Evolutionary conservation across 2,888 invertebrate genomes (phyloP).

Genomic region (Oithona nana): DNA sequence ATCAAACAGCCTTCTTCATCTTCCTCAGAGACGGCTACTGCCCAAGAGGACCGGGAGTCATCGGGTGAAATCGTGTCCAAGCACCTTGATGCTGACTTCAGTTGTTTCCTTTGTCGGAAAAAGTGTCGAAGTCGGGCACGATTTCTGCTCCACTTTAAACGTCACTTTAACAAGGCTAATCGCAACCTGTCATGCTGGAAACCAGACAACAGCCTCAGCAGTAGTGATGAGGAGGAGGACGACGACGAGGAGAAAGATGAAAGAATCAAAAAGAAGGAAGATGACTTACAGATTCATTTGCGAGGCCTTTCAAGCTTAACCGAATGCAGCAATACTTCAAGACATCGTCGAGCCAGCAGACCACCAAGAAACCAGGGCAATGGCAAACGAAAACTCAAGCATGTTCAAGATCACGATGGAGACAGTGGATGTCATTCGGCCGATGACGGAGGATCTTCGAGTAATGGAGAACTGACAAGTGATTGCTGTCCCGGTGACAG

Average conservation of each 20-base stretch:
- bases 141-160: constrained; percentile 6
- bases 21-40: no score
- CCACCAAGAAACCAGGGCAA: neutral
- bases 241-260: neutral
- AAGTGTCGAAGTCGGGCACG: constrained; percentile 1
- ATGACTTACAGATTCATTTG: neutral
- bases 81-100: neutral
- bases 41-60: neutral
- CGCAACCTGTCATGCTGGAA: neutral
- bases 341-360: no score
- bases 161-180: constrained; percentile 1
- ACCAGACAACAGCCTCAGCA: neutral
- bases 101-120: constrained; percentile 2
- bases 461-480: neutral
- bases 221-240: neutral
- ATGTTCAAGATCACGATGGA: neutral
- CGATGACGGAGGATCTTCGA: neutral
- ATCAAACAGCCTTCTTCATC: neutral
- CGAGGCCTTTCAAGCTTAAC: neutral
- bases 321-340: no score
- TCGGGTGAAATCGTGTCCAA: neutral
- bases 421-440: constrained; percentile 9
- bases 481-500: constrained; percentile 13
- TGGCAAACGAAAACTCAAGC: neutral
- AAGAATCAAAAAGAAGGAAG: neutral